Percentiles rank a stretch among this genome's conserved stretches.
Conservation (phyloP, 2,797 vertebrate genomes). For the Mastacembelus armatus region DNA sequence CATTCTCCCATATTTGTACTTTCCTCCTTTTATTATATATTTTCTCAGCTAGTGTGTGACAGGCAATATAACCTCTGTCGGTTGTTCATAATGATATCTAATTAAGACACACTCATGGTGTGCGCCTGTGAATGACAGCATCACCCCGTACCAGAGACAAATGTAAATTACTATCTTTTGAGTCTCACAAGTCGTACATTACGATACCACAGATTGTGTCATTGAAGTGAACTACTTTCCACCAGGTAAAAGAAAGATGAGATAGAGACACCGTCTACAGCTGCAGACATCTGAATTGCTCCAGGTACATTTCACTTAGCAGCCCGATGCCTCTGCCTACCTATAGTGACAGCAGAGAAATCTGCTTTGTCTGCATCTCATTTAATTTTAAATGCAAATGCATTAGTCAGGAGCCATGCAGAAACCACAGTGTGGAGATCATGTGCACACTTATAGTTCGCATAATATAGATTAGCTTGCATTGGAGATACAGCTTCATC, state of each 20-base stretch:
- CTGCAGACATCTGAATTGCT: slow-evolving; percentile 60
- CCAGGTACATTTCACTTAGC: slow-evolving; percentile 52
- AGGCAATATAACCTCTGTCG: not conserved
- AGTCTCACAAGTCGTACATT: not conserved
- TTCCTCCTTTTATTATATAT: slow-evolving; percentile 19
- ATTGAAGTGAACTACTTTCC: slow-evolving; percentile 36
- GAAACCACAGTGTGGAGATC: not conserved
- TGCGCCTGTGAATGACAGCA: slow-evolving; percentile 14
- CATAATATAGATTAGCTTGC: slow-evolving; percentile 1
- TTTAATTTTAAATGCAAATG: not conserved
- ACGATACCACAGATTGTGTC: slow-evolving; percentile 14
- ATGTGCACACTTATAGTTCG: not conserved
- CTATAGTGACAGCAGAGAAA: slow-evolving; percentile 1
- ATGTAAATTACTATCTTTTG: slow-evolving; percentile 29
- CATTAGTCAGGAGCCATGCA: not conserved
- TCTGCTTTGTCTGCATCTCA: slow-evolving; percentile 6
- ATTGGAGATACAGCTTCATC: not conserved
- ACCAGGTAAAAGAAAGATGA: slow-evolving; percentile 24
- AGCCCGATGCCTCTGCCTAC: slow-evolving; percentile 36
- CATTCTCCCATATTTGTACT: not conserved
- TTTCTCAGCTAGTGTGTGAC: not conserved
- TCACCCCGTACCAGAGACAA: slow-evolving; percentile 11
- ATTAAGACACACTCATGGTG: slow-evolving; percentile 14
- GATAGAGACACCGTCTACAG: slow-evolving; percentile 54
- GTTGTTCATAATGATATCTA: slow-evolving; percentile 10